phyloP scores from a whole-genome alignment of 2,113 vertebrate species.

The Camelus bactrianus region DNA sequence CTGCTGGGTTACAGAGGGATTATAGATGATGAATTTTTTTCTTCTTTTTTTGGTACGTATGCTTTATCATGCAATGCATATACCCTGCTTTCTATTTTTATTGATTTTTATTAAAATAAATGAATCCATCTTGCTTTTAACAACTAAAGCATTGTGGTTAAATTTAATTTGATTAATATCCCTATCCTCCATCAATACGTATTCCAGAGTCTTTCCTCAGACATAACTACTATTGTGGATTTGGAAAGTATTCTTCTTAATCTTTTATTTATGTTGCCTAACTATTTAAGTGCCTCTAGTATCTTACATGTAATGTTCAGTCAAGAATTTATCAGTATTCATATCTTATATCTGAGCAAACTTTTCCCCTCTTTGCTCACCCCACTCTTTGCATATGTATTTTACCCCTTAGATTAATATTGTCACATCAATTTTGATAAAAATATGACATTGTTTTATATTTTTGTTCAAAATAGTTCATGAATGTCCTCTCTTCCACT shows the following conservation, averaged over 20 bases:
- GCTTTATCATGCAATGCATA: background rate
- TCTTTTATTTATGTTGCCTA: background rate
- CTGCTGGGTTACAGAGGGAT: background rate
- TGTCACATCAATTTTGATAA: background rate
- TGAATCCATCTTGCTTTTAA: background rate
- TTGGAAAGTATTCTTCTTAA: background rate
- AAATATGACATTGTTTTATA: background rate
- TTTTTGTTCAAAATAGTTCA: background rate
- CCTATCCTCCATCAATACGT: background rate
- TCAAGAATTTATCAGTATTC: background rate
- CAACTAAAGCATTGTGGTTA: background rate
- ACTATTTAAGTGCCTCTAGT: background rate
- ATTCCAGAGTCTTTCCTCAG: background rate
- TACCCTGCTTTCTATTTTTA: background rate
- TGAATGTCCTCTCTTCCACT: background rate
- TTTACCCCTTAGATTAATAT: background rate
- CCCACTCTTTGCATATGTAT: background rate
- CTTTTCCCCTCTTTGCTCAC: background rate
- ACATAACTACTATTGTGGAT: background rate
- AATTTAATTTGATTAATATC: background rate
- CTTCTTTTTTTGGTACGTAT: background rate
- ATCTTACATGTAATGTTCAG: background rate
- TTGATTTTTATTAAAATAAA: background rate
- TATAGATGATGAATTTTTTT: background rate
- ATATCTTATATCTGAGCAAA: background rate